Evolutionary conservation across 2,888 invertebrate species (phyloP).

Genomic region (Lasioglossum malachurum): DNA sequence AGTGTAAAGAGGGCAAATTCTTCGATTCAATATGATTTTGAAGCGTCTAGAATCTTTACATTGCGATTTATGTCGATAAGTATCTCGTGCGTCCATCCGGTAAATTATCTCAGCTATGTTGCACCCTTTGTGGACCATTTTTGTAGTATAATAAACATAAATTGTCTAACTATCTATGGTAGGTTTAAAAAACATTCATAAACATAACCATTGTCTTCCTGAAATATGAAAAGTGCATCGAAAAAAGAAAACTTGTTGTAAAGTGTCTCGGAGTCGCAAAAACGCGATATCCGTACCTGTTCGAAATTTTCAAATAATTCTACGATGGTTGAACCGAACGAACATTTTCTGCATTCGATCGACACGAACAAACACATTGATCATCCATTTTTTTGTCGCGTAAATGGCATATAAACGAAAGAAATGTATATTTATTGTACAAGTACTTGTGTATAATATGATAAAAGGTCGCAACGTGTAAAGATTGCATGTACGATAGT

Average conservation of each 20-base stretch:
- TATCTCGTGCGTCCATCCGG: conserved; percentile 25
- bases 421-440: conserved; percentile 1
- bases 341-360: not conserved
- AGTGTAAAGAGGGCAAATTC: not conserved
- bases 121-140: conserved; percentile 38
- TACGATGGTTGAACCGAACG: not conserved
- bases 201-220: conserved; percentile 43
- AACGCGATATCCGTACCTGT: not conserved
- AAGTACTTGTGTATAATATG: not conserved
- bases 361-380: not conserved
- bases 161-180: conserved; percentile 26
- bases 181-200: conserved; percentile 33
- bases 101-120: conserved; percentile 36
- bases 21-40: conserved; percentile 26
- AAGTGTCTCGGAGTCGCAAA: not conserved
- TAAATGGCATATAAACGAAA: not conserved
- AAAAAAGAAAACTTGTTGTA: conserved; percentile 7
- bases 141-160: conserved; percentile 43
- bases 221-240: conserved; percentile 21
- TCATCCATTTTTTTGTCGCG: not conserved
- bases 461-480: not conserved
- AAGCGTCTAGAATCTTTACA: conserved; percentile 21
- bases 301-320: conserved; percentile 11
- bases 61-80: conserved; percentile 35
- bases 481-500: not conserved